Evolutionary conservation across 2,113 vertebrate species (phyloP).

Genomic region (Cepphus grylle): DNA sequence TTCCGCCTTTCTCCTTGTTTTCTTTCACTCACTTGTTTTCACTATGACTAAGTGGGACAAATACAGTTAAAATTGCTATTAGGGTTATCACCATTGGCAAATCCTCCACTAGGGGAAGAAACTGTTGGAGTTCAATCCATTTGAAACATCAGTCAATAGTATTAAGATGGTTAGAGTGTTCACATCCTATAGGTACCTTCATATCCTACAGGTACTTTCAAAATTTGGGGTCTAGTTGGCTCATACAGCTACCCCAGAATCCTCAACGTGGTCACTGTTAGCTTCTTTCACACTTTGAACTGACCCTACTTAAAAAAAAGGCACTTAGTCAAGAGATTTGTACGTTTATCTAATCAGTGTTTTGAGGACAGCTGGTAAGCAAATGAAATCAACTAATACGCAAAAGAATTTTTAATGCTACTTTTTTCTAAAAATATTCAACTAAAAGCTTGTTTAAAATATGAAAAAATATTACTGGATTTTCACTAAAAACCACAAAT

Average conservation of each 20-base stretch:
- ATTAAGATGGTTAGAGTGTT: not conserved
- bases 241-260: not conserved
- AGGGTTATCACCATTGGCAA: not conserved
- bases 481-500: not conserved
- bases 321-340: not conserved
- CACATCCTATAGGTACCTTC: not conserved
- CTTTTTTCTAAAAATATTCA: not conserved
- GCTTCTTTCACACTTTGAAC: not conserved
- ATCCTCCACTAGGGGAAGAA: not conserved
- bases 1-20: not conserved
- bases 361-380: not conserved
- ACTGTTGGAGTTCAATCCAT: not conserved
- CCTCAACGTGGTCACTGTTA: not conserved
- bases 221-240: not conserved
- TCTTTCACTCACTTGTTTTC: not conserved
- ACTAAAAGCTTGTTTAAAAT: not conserved
- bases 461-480: not conserved
- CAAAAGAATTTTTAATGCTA: not conserved
- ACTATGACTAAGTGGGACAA: not conserved
- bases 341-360: not conserved
- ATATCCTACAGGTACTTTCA: not conserved
- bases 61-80: not conserved
- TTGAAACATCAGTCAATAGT: not conserved
- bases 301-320: not conserved
- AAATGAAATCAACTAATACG: not conserved